Base-by-base conservation (phyloP, 1,140 invertebrate genomes). In the Eumeta japonica region DNA sequence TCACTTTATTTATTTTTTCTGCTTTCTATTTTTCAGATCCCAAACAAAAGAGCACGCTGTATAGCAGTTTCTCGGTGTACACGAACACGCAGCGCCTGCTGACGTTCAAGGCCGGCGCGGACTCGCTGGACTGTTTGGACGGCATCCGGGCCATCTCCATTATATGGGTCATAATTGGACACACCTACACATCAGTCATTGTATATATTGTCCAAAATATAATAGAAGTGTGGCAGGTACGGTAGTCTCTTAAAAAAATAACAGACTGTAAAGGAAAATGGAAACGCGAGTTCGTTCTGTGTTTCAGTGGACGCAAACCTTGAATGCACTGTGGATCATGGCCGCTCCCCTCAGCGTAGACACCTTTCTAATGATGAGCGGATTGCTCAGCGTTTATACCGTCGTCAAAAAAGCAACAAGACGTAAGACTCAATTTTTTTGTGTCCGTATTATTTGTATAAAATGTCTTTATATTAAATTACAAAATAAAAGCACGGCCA, bases 101-200 rank as follows among this genome's bases (percentile, higher is more conserved):
- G n/a, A n/a, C n/a, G n/a, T n/a, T n/a, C n/a, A n/a, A n/a, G n/a
- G n/a, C n/a, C n/a, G n/a, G n/a, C n/a, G n/a, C n/a, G n/a, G n/a
- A n/a, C n/a, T n/a, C n/a, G n/a, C n/a, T n/a, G n/a, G n/a, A n/a
- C n/a, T n/a, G n/a, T n/a, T n/a, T n/a, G n/a, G n/a, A n/a, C n/a
- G n/a, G n/a, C n/a, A n/a, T n/a, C n/a, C n/a, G n/a, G n/a, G n/a
- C n/a, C 50, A 5, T 86, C n/a, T 80, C 80, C 32, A 82, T 86
- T 70, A 58, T 77, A 13, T 87, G 85, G 84, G 78, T 87, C n/a
- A 73, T 86, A 7, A 48, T 85, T 2, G 82, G 83, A 1, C 85
- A 87, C 36, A 50, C 65, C 7, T 77, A 71, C 37, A 39, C 43
- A 46, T 20, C 46, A n/a, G n/a, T n/a, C n/a, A n/a, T n/a, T n/a